A percentile compares a stretch with the other conserved stretches of the same genome.
phyloP scores from a whole-genome alignment of 2,113 vertebrate species.

The Podarcis raffonei region DNA sequence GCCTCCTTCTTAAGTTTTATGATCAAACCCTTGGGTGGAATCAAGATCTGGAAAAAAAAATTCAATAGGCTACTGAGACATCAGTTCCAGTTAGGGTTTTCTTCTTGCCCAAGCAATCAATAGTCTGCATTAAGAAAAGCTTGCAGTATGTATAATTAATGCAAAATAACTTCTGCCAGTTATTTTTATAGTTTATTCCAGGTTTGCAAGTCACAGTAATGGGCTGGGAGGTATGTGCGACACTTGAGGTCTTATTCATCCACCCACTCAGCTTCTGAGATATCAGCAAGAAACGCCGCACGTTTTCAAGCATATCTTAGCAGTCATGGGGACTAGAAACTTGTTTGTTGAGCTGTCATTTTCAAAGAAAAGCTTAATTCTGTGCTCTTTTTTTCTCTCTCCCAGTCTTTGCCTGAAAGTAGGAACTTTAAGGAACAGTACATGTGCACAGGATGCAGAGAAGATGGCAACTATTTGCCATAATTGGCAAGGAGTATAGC shows the following conservation, averaged over 20 bases:
- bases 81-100: background rate
- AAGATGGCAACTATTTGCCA: background rate
- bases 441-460: background rate
- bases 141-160: background rate
- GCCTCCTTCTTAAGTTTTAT: constrained; percentile 93
- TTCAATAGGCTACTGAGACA: background rate
- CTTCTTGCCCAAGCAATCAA: background rate
- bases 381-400: background rate
- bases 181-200: background rate
- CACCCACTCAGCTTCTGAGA: background rate
- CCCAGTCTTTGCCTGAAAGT: background rate
- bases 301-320: background rate
- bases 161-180: background rate
- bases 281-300: background rate
- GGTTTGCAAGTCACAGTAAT: background rate
- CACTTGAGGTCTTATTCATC: background rate
- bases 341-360: background rate
- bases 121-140: background rate
- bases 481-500: background rate
- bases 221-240: background rate
- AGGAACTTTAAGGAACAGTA: background rate
- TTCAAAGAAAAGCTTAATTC: background rate
- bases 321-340: background rate
- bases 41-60: constrained; percentile 84
- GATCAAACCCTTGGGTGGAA: constrained; percentile 94